These are phyloP conservation scores for Ricordea florida DNA, from an alignment of 92 coral and sea anemone species.

Conservation along the genomic window DNA sequence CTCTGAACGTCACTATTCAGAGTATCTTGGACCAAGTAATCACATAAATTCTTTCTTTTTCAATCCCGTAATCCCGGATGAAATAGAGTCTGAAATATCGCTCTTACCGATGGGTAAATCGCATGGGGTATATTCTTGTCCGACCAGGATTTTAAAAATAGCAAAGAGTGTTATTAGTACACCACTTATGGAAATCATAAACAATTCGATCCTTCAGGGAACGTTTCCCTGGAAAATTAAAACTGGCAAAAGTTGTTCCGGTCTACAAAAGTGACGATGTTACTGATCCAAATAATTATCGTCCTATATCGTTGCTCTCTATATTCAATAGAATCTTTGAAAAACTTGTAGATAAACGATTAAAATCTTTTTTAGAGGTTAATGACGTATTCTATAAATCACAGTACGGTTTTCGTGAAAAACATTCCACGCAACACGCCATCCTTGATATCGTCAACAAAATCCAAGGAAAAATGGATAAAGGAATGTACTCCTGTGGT, in stretches of 20 bases:
- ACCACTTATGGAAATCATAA: background rate
- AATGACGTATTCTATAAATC: too few relatives aligned
- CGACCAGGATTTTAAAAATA: slow-evolving; percentile 3
- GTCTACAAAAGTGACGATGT: slow-evolving; percentile 2
- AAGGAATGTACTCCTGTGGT: too few relatives aligned
- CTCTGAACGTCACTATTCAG: background rate
- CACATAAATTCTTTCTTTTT: slow-evolving; percentile 10
- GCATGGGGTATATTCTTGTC: slow-evolving; percentile 19
- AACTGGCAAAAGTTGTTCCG: slow-evolving; percentile 13
- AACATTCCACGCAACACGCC: too few relatives aligned
- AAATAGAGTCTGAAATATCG: slow-evolving; percentile 15
- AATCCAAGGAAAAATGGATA: too few relatives aligned
- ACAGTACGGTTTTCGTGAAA: too few relatives aligned
- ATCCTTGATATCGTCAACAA: too few relatives aligned
- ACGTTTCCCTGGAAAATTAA: slow-evolving; percentile 10
- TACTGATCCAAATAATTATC: slow-evolving; percentile 11
- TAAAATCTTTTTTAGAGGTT: too few relatives aligned
- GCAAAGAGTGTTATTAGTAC: background rate
- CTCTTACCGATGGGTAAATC: background rate
- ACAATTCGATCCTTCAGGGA: background rate
- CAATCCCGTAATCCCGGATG: slow-evolving; percentile 2
- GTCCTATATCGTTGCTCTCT: too few relatives aligned
- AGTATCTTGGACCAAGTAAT: background rate
- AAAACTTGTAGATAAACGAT: too few relatives aligned
- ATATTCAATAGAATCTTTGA: too few relatives aligned